Conservation (phyloP, 1,140 invertebrate genomes). For the Drosophila parabipectinata region DNA sequence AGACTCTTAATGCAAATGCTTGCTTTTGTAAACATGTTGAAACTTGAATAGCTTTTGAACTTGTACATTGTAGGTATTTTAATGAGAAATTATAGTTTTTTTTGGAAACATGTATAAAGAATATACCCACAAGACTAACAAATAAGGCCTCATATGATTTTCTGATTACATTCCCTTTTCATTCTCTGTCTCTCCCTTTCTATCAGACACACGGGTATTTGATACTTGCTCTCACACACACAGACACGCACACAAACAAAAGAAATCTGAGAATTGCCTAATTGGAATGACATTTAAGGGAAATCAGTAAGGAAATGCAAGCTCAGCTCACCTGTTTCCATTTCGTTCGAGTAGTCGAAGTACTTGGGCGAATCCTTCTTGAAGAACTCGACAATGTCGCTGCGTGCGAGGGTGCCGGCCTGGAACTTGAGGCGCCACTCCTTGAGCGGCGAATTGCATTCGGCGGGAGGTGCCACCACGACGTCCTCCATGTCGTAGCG, state of each 20-base stretch:
- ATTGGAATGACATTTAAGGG: background rate
- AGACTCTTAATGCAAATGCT: too few species aligned
- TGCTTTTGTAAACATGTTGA: too few species aligned
- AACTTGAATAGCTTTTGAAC: too few species aligned
- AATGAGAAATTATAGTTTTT: too few species aligned
- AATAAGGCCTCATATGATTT: too few species aligned
- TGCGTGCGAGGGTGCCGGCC: slow-evolving; percentile 62
- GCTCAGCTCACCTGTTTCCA: slow-evolving; percentile 64
- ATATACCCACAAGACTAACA: too few species aligned
- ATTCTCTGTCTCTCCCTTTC: too few species aligned
- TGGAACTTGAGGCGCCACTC: slow-evolving; percentile 78
- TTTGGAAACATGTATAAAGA: too few species aligned
- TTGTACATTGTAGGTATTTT: too few species aligned
- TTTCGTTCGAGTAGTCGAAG: slow-evolving; percentile 68
- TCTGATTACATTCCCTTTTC: too few species aligned
- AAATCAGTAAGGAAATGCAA: background rate
- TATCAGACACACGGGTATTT: too few species aligned
- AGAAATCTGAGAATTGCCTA: background rate
- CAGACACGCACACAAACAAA: background rate
- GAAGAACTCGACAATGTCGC: slow-evolving; percentile 75
- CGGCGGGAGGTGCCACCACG: slow-evolving; percentile 69
- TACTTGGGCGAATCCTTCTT: slow-evolving; percentile 71
- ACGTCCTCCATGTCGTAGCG: slow-evolving; percentile 81
- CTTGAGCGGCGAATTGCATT: slow-evolving; percentile 69
- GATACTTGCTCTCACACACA: too few species aligned